phyloP scores from a whole-genome alignment of 2,888 invertebrate species.

The Timema cristinae region DNA sequence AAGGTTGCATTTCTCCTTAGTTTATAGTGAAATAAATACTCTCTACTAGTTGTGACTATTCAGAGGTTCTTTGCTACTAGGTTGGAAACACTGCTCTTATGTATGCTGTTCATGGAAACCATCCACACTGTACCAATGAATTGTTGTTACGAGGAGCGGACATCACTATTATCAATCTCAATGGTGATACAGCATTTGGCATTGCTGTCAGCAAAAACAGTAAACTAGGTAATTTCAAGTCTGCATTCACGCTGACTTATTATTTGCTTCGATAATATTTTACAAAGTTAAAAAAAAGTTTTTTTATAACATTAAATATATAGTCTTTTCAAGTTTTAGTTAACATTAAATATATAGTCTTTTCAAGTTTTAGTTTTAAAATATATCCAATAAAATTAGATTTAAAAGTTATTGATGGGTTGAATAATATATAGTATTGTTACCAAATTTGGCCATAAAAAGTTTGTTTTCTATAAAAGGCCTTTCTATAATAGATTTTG shows the following conservation, averaged over 20 bases:
- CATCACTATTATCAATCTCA: slow-evolving; percentile 72
- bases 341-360: not conserved
- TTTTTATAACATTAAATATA: not conserved
- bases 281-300: not conserved
- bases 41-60: not conserved
- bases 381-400: too few relatives aligned
- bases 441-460: too few relatives aligned
- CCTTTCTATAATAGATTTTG: too few relatives aligned
- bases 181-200: slow-evolving; percentile 79
- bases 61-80: slow-evolving; percentile 47
- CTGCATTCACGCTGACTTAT: not conserved
- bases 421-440: too few relatives aligned
- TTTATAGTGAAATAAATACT: too few relatives aligned
- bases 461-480: too few relatives aligned
- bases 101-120: slow-evolving; percentile 87
- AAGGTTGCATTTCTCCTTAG: too few relatives aligned
- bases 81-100: slow-evolving; percentile 86
- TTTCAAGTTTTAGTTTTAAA: too few relatives aligned
- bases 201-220: slow-evolving; percentile 66
- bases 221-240: slow-evolving; percentile 45
- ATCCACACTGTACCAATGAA: slow-evolving; percentile 83
- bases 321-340: not conserved
- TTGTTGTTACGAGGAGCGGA: slow-evolving; percentile 76
- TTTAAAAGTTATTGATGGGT: too few relatives aligned
- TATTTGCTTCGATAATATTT: not conserved